phyloP scores from a whole-genome alignment of 2,888 invertebrate species.

The Eupithecia dodoneata region DNA sequence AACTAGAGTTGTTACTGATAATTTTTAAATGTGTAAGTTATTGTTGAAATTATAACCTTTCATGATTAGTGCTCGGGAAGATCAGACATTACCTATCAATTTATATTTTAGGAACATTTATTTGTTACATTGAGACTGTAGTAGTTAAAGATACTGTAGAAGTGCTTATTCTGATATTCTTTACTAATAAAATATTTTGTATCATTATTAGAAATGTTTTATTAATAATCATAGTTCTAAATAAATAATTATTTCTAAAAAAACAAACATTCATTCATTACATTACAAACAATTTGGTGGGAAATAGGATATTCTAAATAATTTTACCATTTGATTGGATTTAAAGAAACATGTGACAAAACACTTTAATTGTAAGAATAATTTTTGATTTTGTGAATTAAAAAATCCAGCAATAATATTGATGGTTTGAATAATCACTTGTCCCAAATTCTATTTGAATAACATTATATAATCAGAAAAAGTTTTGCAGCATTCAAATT shows the following conservation, averaged over 20 bases:
- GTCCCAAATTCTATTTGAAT: neutral
- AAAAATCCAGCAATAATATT: neutral
- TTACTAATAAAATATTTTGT: constrained; percentile 6
- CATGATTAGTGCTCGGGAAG: neutral
- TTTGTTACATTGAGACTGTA: neutral
- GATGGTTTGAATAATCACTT: neutral
- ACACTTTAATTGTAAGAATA: neutral
- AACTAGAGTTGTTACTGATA: constrained; percentile 61
- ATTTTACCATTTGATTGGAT: neutral
- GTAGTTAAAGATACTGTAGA: neutral
- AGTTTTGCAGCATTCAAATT: neutral
- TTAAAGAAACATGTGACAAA: neutral
- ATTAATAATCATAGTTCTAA: constrained; percentile 50
- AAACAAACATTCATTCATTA: constrained; percentile 33
- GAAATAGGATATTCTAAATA: constrained; percentile 15
- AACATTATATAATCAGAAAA: neutral
- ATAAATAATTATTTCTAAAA: constrained; percentile 49
- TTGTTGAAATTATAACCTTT: neutral
- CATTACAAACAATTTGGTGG: constrained; percentile 32
- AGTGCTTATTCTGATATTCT: neutral
- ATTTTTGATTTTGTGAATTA: neutral
- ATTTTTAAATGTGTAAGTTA: neutral
- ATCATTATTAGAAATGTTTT: constrained; percentile 19
- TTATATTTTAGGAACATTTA: neutral
- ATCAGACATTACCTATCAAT: neutral